Evolutionary conservation across 2,113 vertebrate species (phyloP), one percentile per base, ranked within the genome.

Genomic region (Myotis yumanensis): DNA sequence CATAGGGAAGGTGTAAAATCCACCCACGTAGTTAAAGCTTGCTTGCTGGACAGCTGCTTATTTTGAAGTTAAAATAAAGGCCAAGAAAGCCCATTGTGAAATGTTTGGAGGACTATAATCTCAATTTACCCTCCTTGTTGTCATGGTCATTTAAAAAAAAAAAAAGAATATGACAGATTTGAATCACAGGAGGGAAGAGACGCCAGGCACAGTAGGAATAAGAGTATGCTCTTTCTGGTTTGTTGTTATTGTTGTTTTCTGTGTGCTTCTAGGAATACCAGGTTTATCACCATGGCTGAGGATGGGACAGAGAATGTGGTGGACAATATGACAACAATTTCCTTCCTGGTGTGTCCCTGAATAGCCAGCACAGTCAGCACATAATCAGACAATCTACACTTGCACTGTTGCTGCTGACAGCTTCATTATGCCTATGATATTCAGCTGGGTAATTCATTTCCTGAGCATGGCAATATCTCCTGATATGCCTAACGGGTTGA

Each of bases 401-500:
- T 51, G 73, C 30, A 0, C 86, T 79, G 48, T 87, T 97, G 92
- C 96, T 88, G 79, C 68, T 97, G 96, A 97, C 95, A 97, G 17
- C 97, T 97, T 97, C 96, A 97, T 98, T 95, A 97, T 95, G 95
- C 72, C 93, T 30, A 0, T 88, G 89, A 93, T 96, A 85, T 85
- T 98, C 95, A 92, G 59, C 94, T 88, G 88, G 25, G 51, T 96
- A 91, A 98, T 96, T 97, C 90, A 69, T 95, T 97, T 97, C 91
- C 88, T 9, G 11, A 68, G 94, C 83, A 5, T 59, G 89, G 86
- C 91, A 96, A 0, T 93, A 91, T 95, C 86, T 97, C 87, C 89
- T 93, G 95, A 90, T 91, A 90, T 1, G 16, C 87, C 84, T 97
- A 84, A 86, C 48, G 90, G 89, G 22, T 76, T 93, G 43, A 30